A percentile compares a stretch with the other conserved stretches of the same genome.
Evolutionary conservation across 2,113 vertebrate genomes (phyloP).

Genomic region (Panthera leo): DNA sequence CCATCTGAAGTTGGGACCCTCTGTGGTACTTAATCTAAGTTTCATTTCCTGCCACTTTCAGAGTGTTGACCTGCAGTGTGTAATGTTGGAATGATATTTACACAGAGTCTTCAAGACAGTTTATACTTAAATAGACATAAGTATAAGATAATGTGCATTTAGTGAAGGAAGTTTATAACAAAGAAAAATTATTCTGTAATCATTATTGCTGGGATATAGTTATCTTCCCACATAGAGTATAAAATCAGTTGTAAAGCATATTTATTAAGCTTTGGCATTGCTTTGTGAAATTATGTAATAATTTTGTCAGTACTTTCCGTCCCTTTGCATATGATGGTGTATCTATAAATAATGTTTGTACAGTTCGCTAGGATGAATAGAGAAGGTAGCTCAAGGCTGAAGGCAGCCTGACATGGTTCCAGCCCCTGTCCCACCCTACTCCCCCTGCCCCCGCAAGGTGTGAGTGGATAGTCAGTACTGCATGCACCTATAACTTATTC

Average conservation of each 20-base stretch:
- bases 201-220: not conserved
- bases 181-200: not conserved
- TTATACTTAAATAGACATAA: not conserved
- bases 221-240: not conserved
- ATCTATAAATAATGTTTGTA: not conserved
- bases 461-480: not conserved
- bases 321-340: not conserved
- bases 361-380: not conserved
- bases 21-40: not conserved
- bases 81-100: constrained; percentile 18
- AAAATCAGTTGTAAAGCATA: not conserved
- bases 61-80: not conserved
- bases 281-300: not conserved
- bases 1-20: not conserved
- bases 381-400: not conserved
- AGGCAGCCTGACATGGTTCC: not conserved
- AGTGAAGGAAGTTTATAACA: not conserved
- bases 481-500: not conserved
- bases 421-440: too few relatives aligned
- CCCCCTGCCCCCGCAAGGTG: not conserved
- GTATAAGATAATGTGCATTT: not conserved
- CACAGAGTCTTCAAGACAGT: not conserved
- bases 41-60: not conserved
- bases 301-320: not conserved
- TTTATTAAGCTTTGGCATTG: not conserved